Conservation (phyloP, 2,888 invertebrate species). For the Anticlea derivata region DNA sequence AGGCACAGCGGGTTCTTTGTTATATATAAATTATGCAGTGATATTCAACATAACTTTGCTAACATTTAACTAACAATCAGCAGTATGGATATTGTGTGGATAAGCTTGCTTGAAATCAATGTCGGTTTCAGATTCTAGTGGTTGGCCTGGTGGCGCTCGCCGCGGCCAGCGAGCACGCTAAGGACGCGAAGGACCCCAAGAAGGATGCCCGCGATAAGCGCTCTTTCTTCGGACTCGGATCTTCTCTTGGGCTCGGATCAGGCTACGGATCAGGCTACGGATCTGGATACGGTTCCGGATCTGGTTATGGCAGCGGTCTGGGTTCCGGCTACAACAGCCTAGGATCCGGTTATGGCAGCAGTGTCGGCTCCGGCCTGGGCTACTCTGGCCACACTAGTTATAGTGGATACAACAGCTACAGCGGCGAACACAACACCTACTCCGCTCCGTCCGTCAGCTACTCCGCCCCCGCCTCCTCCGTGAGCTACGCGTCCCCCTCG, state of each 20-base stretch:
- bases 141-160: slow-evolving; percentile 43
- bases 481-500: slow-evolving; percentile 17
- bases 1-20: too few species aligned
- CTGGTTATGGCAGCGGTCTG: slow-evolving; percentile 14
- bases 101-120: background rate
- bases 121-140: slow-evolving; percentile 39
- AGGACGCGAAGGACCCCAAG: slow-evolving; percentile 27
- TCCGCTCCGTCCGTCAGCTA: slow-evolving; percentile 20
- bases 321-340: slow-evolving; percentile 16
- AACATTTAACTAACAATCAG: too few species aligned
- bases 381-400: slow-evolving; percentile 22
- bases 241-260: slow-evolving; percentile 18
- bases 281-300: slow-evolving; percentile 25
- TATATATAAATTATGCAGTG: too few species aligned
- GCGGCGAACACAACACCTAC: slow-evolving; percentile 18
- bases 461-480: slow-evolving; percentile 15
- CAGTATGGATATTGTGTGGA: too few species aligned
- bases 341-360: slow-evolving; percentile 11
- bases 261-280: slow-evolving; percentile 18
- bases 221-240: slow-evolving; percentile 42
- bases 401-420: slow-evolving; percentile 20
- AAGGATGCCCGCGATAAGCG: slow-evolving; percentile 52
- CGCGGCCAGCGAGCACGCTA: slow-evolving; percentile 22
- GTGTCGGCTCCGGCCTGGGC: slow-evolving; percentile 10
- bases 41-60: too few species aligned